These are phyloP conservation scores for Drosophila atripex DNA, from an alignment of 2,888 invertebrate species.

Conservation along the genomic window DNA sequence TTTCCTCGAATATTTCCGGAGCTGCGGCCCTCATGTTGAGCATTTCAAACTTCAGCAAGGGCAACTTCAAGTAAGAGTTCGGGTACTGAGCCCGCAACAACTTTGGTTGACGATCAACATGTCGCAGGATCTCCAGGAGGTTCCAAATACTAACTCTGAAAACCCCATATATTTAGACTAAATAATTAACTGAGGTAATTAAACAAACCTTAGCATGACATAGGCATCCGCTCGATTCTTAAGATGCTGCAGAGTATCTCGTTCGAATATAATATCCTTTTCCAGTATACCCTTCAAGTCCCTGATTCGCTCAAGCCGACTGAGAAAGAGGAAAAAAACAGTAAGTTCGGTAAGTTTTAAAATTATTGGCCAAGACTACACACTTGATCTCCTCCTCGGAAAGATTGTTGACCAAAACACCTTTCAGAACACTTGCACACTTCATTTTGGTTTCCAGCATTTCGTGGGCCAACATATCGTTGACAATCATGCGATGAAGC, in stretches of 20 bases:
- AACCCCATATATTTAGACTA: not conserved
- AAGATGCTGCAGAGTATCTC: slow-evolving; percentile 56
- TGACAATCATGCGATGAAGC: slow-evolving; percentile 75
- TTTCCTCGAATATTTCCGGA: slow-evolving; percentile 79
- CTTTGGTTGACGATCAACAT: slow-evolving; percentile 73
- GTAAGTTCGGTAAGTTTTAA: fast-evolving
- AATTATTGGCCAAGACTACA: not conserved
- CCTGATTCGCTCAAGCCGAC: slow-evolving; percentile 73
- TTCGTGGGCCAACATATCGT: slow-evolving; percentile 73
- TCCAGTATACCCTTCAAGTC: slow-evolving; percentile 62
- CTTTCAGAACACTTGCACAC: slow-evolving; percentile 73
- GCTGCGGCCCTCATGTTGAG: slow-evolving; percentile 75
- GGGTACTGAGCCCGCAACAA: slow-evolving; percentile 74
- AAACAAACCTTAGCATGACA: slow-evolving; percentile 75
- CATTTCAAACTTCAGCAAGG: slow-evolving; percentile 81
- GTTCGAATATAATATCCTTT: slow-evolving; percentile 56
- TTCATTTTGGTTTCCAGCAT: slow-evolving; percentile 73
- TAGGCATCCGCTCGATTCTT: slow-evolving; percentile 75
- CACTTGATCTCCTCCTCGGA: slow-evolving; percentile 81
- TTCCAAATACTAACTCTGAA: slow-evolving; percentile 78
- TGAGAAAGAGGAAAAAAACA: slow-evolving; percentile 16
- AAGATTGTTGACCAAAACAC: slow-evolving; percentile 78
- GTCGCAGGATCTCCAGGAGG: slow-evolving; percentile 77
- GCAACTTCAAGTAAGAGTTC: slow-evolving; percentile 78
- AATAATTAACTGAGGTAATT: not conserved